These are phyloP conservation scores for Ennomos quercinarius DNA, from an alignment of 2,888 invertebrate species.

Conservation along the genomic window DNA sequence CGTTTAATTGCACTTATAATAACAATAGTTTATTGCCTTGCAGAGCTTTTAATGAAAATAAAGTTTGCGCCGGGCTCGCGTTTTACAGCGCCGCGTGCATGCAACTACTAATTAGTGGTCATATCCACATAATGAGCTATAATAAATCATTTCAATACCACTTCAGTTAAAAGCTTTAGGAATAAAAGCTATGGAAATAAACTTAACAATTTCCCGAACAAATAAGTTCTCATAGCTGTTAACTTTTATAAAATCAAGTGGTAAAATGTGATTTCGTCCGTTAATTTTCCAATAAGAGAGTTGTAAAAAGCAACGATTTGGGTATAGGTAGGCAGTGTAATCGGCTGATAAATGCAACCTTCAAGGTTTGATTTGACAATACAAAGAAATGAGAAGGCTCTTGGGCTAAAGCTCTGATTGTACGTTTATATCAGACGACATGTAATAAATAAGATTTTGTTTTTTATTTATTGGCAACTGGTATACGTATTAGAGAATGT, in stretches of 20 bases:
- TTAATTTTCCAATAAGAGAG: conserved; percentile 25
- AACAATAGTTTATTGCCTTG: conserved; percentile 44
- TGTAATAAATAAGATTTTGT: no score
- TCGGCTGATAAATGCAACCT: no score
- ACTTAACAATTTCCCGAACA: conserved; percentile 22
- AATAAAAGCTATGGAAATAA: conserved; percentile 30
- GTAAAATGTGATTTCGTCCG: conserved; percentile 41
- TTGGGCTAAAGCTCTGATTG: no score
- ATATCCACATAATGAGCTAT: conserved; percentile 46
- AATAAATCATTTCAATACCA: conserved; percentile 46
- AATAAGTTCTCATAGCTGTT: conserved; percentile 1
- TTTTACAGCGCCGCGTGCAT: conserved; percentile 50
- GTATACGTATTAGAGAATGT: no score
- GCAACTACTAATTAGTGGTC: conserved; percentile 54
- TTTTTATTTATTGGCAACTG: no score
- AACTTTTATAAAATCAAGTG: conserved; percentile 11
- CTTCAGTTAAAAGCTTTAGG: conserved; percentile 24
- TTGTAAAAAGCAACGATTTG: conserved; percentile 17
- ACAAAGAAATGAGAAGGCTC: no score
- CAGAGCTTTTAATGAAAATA: conserved; percentile 25
- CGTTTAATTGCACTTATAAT: conserved; percentile 50
- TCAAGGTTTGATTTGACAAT: no score
- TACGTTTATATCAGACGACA: no score
- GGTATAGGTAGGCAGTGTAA: background rate
- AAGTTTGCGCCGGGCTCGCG: conserved; percentile 43